Base-by-base conservation (phyloP, 64 coral and sea anemone species). In the Orbicella faveolata region DNA sequence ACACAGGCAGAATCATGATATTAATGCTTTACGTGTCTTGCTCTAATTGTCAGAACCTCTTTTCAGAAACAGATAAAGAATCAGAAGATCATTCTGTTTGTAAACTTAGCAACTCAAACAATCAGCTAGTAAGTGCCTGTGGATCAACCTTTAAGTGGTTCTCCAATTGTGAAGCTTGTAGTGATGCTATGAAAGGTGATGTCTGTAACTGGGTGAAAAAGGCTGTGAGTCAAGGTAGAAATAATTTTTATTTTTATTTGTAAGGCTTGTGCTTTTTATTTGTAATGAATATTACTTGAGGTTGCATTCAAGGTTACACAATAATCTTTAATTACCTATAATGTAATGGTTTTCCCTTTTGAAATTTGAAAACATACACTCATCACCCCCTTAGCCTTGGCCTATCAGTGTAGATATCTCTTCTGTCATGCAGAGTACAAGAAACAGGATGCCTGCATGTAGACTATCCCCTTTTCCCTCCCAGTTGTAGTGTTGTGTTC, bases 121-220 rank as follows among this genome's bases (percentile, higher is more conserved):
- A 10, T 70, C 2, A 34, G 37, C 13, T 0, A 13, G 39, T 23
- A 39, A 64, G 13, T 12, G 9, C 33, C 16, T 11, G 59, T 36
- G 57, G 63, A 18, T 65, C 20, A 30, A 30, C 16, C 36, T 82
- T 64, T 21, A 82, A 82, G 79, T 82, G 79, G 79, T 21, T 82
- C 9, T 65, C 59, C 0, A 10, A 39, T n/a, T 52, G 36, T 68
- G 61, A 85, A 7, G 17, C 8, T 72, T 2, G 16, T 16, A 73
- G 21, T 26, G 36, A 72, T 7, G 35, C 36, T 72, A 9, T 85
- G 26, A 72, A 85, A 73, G 82, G 72, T 26, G 63, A 73, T 85
- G 82, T 73, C n/a, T 52, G 64, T 33, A 70, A 72, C 19, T 85
- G 82, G 82, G 72, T 85, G 18, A 85, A 68, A 52, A 85, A 85